A percentile compares a stretch with the other conserved stretches of the same genome.
These are phyloP conservation scores for Gasteruption jaculator DNA, from an alignment of 2,888 invertebrate species.

Conservation along the genomic window DNA sequence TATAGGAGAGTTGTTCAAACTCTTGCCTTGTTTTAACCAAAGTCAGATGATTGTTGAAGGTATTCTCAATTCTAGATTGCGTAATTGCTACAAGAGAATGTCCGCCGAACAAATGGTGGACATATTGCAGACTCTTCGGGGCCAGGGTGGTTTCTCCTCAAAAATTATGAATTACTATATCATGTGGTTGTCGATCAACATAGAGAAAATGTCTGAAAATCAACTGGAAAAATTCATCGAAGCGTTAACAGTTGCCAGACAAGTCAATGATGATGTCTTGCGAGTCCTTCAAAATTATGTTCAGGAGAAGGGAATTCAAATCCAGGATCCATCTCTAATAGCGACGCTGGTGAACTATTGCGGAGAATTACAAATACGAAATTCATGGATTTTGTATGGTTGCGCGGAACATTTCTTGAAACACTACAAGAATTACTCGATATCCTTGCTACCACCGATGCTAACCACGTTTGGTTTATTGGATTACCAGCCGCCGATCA, in stretches of 20 bases:
- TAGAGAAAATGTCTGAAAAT: constrained; percentile 59
- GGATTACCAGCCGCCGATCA: constrained; percentile 55
- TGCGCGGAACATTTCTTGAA: constrained; percentile 58
- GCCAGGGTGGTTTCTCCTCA: constrained; percentile 37
- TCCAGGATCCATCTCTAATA: constrained; percentile 57
- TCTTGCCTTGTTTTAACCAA: constrained; percentile 57
- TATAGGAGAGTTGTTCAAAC: constrained; percentile 57
- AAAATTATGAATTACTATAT: constrained; percentile 45
- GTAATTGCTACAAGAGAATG: constrained; percentile 58
- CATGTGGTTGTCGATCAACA: constrained; percentile 61
- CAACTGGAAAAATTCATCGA: constrained; percentile 55
- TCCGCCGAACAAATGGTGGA: constrained; percentile 53
- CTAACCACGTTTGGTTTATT: constrained; percentile 62
- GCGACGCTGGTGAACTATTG: constrained; percentile 62
- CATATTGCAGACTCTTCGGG: constrained; percentile 52
- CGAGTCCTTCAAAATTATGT: constrained; percentile 62
- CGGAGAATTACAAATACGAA: constrained; percentile 58
- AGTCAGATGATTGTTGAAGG: constrained; percentile 60
- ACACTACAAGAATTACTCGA: constrained; percentile 53
- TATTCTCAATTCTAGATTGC: constrained; percentile 60
- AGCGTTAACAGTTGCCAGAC: constrained; percentile 56
- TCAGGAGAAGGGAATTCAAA: constrained; percentile 54
- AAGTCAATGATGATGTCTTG: constrained; percentile 57
- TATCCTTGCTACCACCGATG: constrained; percentile 57
- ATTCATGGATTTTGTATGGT: constrained; percentile 57